Base-by-base conservation (phyloP, 2,888 invertebrate genomes). In the Petrolisthes manimaculis region DNA sequence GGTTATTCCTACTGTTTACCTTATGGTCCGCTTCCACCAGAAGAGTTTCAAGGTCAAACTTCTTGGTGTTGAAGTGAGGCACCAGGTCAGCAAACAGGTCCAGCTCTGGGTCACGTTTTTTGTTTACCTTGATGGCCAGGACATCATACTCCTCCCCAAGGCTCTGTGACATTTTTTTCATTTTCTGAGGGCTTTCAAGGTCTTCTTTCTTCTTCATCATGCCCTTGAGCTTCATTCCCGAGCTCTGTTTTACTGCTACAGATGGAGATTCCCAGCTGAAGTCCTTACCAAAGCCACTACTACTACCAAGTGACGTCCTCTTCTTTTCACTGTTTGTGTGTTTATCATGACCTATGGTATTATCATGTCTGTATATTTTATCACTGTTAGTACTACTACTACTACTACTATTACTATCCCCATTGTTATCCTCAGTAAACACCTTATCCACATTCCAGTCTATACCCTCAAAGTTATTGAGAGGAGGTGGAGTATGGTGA, bases 71-170 rank as follows among this genome's bases (percentile, higher is more conserved):
- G 78, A 90, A 85, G 24, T 67, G 86, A 12, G 90, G 90, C 18
- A 75, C 75, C 55, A 90, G 75, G 71, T 90, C 90, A 67, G 90
- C 90, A 71, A 90, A 90, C 5, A 90, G 75, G 80, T 90, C 90
- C 18, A 86, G 24, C 71, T 90, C 90, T 8, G 80, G 67, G 61
- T 90, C 90, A 69, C 55, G 90, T 71, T 90, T 90, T 37, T 90
- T 90, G 24, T 88, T 87, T 21, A 90, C 84, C 84, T 90, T 86
- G 53, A 90, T 86, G 14, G 90, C 84, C 37, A 86, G 67, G 21
- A 90, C 84, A 79, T 90, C 90, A 56, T 75, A 90, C 71, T 90
- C 90, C 83, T 90, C 90, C 5, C 90, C 90, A 37, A 90, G 86
- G 56, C 79, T 81, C 14, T 56, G 79, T 69, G 79, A 54, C 54